Evolutionary conservation across 2,113 vertebrate genomes (phyloP).

Genomic region (Mirza zaza): DNA sequence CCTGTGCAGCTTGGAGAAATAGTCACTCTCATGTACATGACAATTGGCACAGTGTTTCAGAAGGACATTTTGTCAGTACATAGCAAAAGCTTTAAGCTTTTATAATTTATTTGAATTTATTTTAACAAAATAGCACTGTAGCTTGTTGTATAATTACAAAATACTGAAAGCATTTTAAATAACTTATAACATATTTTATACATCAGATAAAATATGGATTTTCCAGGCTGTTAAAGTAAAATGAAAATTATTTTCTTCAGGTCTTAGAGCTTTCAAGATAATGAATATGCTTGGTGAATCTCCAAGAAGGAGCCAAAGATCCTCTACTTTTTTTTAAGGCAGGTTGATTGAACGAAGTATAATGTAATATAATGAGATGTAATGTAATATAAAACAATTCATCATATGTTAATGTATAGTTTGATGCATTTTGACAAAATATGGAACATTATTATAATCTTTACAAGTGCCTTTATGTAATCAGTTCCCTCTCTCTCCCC

Average conservation of each 20-base stretch:
- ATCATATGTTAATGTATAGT: neutral
- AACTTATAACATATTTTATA: neutral
- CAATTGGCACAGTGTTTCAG: neutral
- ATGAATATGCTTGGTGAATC: neutral
- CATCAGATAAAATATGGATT: neutral
- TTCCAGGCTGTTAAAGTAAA: neutral
- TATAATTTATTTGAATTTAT: neutral
- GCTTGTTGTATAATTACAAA: neutral
- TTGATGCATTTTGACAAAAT: neutral
- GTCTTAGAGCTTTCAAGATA: neutral
- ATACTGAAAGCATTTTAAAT: neutral
- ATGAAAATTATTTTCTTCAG: slow-evolving; percentile 8
- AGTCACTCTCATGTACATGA: neutral
- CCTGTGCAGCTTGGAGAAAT: neutral
- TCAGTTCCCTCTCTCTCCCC: neutral
- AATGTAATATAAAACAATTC: neutral
- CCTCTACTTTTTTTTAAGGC: neutral
- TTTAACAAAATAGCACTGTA: slow-evolving; percentile 9
- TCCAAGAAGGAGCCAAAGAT: neutral
- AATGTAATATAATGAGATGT: neutral
- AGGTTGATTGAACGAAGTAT: neutral
- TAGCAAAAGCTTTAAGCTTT: neutral
- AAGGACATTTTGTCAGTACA: neutral
- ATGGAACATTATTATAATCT: neutral
- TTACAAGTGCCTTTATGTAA: neutral